Conservation (phyloP, 1,140 invertebrate genomes). For the Pachypsylla venusta region DNA sequence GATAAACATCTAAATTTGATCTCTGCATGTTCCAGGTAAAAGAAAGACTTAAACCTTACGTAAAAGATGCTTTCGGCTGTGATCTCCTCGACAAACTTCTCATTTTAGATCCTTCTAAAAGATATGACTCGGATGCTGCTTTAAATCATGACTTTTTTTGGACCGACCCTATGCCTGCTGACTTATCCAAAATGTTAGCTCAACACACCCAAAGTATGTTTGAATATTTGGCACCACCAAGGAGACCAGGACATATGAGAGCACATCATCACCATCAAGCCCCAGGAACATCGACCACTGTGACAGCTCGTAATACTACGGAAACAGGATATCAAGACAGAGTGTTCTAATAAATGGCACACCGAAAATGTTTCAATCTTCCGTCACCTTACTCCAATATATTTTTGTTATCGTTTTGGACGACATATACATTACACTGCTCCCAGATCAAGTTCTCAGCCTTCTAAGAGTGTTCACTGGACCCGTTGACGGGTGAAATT, state of each 20-base stretch:
- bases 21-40: constrained; percentile 47
- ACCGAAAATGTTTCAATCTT: too few species aligned
- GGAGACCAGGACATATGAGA: constrained; percentile 48
- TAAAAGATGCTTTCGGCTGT: constrained; percentile 82
- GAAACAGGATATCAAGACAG: constrained; percentile 60
- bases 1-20: too few species aligned
- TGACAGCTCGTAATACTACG: constrained; percentile 32
- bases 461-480: too few species aligned
- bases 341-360: constrained; percentile 57
- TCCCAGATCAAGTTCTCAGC: too few species aligned
- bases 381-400: too few species aligned
- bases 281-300: constrained; percentile 15
- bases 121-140: constrained; percentile 81
- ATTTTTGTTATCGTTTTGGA: too few species aligned
- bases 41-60: constrained; percentile 76
- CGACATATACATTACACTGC: too few species aligned
- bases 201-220: constrained; percentile 93
- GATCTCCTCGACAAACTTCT: constrained; percentile 88
- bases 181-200: constrained; percentile 81
- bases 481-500: too few species aligned
- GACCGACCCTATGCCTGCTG: constrained; percentile 89
- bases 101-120: constrained; percentile 77
- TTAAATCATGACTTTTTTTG: constrained; percentile 98
- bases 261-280: constrained; percentile 42
- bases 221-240: constrained; percentile 78